These are phyloP conservation scores for Rhinogobius similis DNA, from an alignment of 2,113 vertebrate genomes.

Conservation along the genomic window DNA sequence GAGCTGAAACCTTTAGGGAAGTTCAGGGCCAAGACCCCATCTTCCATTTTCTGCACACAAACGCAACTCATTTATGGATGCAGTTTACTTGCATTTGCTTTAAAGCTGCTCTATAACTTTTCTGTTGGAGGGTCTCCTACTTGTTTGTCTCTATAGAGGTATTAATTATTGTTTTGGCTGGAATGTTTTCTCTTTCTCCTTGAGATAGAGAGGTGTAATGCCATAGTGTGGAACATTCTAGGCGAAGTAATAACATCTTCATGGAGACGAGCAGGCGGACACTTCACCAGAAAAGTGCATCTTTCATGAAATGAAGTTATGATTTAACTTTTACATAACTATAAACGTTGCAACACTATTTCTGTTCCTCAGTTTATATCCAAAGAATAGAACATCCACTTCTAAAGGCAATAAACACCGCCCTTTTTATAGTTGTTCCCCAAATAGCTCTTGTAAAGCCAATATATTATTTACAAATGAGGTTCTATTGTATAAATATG, in stretches of 20 bases:
- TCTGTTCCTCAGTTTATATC: not conserved
- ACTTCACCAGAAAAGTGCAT: too few relatives aligned
- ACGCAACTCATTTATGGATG: not conserved
- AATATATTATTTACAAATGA: not conserved
- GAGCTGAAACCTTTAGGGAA: conserved; percentile 15
- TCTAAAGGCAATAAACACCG: not conserved
- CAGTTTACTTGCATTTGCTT: not conserved
- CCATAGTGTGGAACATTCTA: too few relatives aligned
- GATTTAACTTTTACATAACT: not conserved
- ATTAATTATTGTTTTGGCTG: too few relatives aligned
- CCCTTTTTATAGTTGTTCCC: too few relatives aligned
- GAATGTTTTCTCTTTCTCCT: too few relatives aligned
- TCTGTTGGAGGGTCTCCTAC: too few relatives aligned
- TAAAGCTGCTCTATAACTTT: not conserved
- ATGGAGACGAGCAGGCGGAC: too few relatives aligned
- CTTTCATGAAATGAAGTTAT: too few relatives aligned
- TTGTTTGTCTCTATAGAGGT: too few relatives aligned
- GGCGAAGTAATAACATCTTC: too few relatives aligned
- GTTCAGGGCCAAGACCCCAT: conserved; percentile 9
- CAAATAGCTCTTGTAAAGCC: not conserved
- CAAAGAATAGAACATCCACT: not conserved
- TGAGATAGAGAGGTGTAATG: too few relatives aligned
- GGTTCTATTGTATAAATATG: not conserved
- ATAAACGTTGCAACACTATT: not conserved
- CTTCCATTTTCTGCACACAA: not conserved